Conservation (phyloP, 2,888 invertebrate species). For the Agelastica alni region DNA sequence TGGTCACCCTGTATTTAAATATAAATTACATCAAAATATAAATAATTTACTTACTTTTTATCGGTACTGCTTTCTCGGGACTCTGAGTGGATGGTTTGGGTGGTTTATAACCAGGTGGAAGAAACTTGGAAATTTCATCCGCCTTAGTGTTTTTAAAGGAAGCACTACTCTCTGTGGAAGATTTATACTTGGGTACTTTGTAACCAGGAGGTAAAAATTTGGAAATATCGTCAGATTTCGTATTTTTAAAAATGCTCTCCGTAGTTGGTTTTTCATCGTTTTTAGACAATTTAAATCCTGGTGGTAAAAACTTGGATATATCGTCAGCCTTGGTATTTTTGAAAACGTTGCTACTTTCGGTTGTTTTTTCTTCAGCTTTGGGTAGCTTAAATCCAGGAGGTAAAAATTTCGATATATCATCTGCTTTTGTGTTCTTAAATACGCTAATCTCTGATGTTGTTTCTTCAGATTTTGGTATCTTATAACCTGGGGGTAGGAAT, state of each 20-base stretch:
- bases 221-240: constrained; percentile 29
- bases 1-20: constrained; percentile 55
- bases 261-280: constrained; percentile 4
- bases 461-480: constrained; percentile 50
- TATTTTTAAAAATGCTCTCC: constrained; percentile 5
- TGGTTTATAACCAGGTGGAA: constrained; percentile 68
- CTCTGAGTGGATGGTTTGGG: constrained; percentile 35
- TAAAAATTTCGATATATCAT: constrained; percentile 27
- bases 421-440: constrained; percentile 21
- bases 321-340: constrained; percentile 62
- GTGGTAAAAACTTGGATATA: constrained; percentile 59
- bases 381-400: constrained; percentile 23
- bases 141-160: constrained; percentile 58
- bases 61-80: constrained; percentile 29
- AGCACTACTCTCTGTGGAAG: constrained; percentile 14
- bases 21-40: constrained; percentile 6
- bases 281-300: constrained; percentile 18
- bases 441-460: constrained; percentile 3
- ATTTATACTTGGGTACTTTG: constrained; percentile 18
- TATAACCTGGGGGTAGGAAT: constrained; percentile 57
- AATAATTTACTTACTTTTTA: not conserved
- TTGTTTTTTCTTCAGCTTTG: constrained; percentile 21
- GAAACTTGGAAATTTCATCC: constrained; percentile 64
- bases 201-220: constrained; percentile 4
- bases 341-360: constrained; percentile 47